These are phyloP conservation scores for Pelochelys cantorii DNA, from an alignment of 2,797 vertebrate species.

Conservation along the genomic window DNA sequence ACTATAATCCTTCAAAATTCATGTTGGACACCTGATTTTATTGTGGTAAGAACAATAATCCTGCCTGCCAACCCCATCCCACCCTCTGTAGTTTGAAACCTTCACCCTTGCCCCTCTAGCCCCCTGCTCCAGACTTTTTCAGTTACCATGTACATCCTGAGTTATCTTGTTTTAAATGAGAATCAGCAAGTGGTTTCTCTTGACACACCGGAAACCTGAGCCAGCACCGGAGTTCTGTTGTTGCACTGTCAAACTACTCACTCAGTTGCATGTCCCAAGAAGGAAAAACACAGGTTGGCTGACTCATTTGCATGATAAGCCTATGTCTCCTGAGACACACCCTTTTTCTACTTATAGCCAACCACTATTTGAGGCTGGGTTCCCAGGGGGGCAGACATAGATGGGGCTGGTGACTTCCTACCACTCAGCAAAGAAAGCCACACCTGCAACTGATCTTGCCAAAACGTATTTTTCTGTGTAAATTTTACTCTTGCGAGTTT, in stretches of 20 bases:
- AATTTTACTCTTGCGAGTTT: background rate
- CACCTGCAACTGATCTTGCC: background rate
- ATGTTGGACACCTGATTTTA: background rate
- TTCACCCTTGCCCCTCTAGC: too few relatives aligned
- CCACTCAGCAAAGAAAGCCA: background rate
- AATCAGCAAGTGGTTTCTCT: background rate
- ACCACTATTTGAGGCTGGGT: constrained; percentile 28
- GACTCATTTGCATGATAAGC: background rate
- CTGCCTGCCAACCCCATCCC: background rate
- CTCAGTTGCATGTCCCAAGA: background rate
- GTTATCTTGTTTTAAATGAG: fast-evolving
- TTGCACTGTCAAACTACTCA: background rate
- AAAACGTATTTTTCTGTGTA: background rate
- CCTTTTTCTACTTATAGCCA: constrained; percentile 47
- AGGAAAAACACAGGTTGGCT: background rate
- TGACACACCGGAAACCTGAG: background rate
- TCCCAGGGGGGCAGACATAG: constrained; percentile 19
- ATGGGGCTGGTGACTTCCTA: constrained; percentile 21
- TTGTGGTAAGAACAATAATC: background rate
- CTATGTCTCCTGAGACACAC: constrained; percentile 3
- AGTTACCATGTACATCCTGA: background rate
- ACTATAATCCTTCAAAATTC: background rate
- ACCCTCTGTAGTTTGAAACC: fast-evolving
- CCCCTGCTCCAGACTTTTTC: too few relatives aligned
- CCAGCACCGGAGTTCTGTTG: background rate